Evolutionary conservation across 2,113 vertebrate genomes (phyloP), one percentile per base, ranked within the genome.

Genomic region (Montifringilla adamsi): DNA sequence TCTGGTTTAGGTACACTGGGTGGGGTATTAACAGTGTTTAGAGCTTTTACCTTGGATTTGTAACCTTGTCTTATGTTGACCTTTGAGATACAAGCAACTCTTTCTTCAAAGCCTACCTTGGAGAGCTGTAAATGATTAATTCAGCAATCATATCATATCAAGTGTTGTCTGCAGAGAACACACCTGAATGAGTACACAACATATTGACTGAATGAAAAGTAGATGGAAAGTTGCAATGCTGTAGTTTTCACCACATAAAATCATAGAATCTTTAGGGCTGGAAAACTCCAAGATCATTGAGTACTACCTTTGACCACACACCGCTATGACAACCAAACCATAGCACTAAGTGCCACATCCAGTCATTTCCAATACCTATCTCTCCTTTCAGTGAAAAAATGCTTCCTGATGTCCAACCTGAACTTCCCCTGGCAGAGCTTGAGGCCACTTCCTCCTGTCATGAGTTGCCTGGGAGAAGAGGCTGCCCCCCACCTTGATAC

Each of bases 121-220:
- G 37, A 72, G 60, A 69, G 37, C 80, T 95, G 94, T 97, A 90
- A 97, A 97, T 96, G 64, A 97, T 95, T 97, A 96, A 93, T 95
- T 94, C 73, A 86, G 44, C 17, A 75, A 46, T 64, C 83, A 53
- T 27, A 89, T 66, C n/a, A 41, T 41, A 41, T 41, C 90, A 64
- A 81, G 60, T 64, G 56, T 60, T 81, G 68, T 87, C 85, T 93
- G 66, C 73, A 84, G 69, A 72, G 49, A 86, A 73, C 83, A 94
- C 31, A 0, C 90, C 93, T 92, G 46, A 64, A 68, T 87, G 53
- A 90, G 44, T 81, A 78, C 44, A 93, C 59, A 93, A 81, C 5
- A 28, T 39, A 59, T 6, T 78, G 77, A 68, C 49, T 58, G 26
- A 93, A 80, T 35, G 33, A 87, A 87, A 91, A 84, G 33, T 56